Evolutionary conservation across 2,113 vertebrate genomes (phyloP), one percentile per base, ranked within the genome.

Genomic region (Lycocorax pyrrhopterus): DNA sequence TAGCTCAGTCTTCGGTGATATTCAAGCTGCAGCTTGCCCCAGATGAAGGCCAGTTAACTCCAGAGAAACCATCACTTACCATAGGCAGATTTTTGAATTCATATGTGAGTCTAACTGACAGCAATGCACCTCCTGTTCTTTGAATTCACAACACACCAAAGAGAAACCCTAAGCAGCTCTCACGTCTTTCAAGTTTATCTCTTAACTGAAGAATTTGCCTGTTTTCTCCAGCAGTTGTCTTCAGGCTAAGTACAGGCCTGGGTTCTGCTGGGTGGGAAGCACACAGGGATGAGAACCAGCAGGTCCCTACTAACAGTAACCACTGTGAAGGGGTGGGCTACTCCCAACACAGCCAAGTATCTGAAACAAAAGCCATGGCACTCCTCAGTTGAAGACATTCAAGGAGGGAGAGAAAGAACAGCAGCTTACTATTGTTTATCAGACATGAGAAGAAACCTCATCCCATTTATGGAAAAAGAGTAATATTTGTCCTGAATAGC

Each of bases 161-260:
- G 68, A 91, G 37, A 52, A 91, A 60, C 30, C 56, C 63, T 63
- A 74, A 89, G 62, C 66, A 94, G 79, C 66, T 47, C n/a, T 64
- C 47, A 7, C 16, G 73, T 84, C 89, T 95, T 95, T 95, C 71
- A 90, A 86, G 88, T 86, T 96, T 94, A 95, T 92, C 95, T 92
- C 63, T 60, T 60, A 64, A 64, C 80, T 73, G 89, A 95, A 85
- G 75, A 95, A 95, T 91, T 94, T 85, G 78, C 51, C 74, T 90
- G 53, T 85, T 87, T 82, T 78, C 77, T 80, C 51, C 0, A 0
- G 81, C 33, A 6, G 30, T 5, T 83, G 67, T 89, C 63, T 83
- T 49, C 62, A 88, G 85, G 89, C 82, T 84, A 79, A 89, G 76
- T 4, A 4, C 69, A 93, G 77, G 58, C 58, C 71, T 76, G 87